Evolutionary conservation across 2,797 vertebrate species (phyloP), one percentile per base, ranked within the genome.

Genomic region (Centropyge bicolor): DNA sequence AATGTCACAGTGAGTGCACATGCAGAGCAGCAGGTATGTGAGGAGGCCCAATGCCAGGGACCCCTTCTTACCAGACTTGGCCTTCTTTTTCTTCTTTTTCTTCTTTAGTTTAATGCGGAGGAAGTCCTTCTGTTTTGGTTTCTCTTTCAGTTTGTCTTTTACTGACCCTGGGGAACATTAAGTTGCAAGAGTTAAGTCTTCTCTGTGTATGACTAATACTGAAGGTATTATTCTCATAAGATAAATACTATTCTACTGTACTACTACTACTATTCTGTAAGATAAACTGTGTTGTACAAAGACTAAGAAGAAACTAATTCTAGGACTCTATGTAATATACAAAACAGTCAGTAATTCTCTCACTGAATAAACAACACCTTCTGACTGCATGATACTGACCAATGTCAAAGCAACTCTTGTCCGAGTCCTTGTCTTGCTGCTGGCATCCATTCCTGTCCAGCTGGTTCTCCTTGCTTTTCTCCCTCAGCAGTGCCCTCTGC

Each of bases 61-160:
- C 16, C 74, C 65, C 49, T 35, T 72, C 92, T 97, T 96, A 99
- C 98, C 98, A 80, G 95, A 94, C 89, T 97, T 97, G 40, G 88
- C 88, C 91, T 95, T 97, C 95, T 95, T 98, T 90, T 96, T 99
- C 94, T 96, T 98, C 94, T 97, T 98, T 89, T 95, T 98, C 86
- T 97, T 98, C 95, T 98, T 99, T 57, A 97, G 94, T 87, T 97
- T 98, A 59, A 97, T 95, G 85, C 95, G 96, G 70, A 97, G 96
- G 88, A 94, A 96, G 84, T 97, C 96, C 93, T 96, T 97, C 80
- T 95, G 95, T 91, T 96, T 98, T 75, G 89, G 92, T 69, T 95
- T 98, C 70, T 97, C 97, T 92, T 96, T 98, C 84, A 87, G 94
- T 89, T 96, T 96, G 78, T 97, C 97, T 94, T 97, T 97, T 86